Evolutionary conservation across 2,113 vertebrate species (phyloP), one percentile per base, ranked within the genome.

Genomic region (Bufo bufo): DNA sequence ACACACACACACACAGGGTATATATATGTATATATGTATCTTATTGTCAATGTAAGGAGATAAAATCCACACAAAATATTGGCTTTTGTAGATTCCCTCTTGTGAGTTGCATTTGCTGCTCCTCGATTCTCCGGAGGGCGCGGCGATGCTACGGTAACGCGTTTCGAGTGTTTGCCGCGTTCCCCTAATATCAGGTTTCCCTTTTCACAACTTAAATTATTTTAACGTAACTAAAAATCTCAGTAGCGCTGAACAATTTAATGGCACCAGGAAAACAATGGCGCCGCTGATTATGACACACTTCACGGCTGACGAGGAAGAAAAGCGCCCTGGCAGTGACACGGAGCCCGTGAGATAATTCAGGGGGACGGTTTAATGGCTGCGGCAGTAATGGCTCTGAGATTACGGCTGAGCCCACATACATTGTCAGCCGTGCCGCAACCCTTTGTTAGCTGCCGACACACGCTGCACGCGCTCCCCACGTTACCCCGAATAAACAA

Each of bases 401-500:
- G 81, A 69, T 69, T 54, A 63, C 16, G 49, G 43, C 81, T 19
- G 81, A 88, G 80, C 81, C 58, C 81, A 52, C 87, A 66, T 83
- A 54, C 77, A 88, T 88, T 84, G 87, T 66, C 56, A n/a, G 72
- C 81, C 23, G 69, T 8, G 3, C 45, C 72, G 50, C 43, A 54
- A 54, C n/a, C 81, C 74, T 88, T 88, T 88, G 87, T 88, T 88
- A 45, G 63, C 54, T 77, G 82, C 86, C 79, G 80, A 66, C 66
- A 19, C 23, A 20, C 50, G 23, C 87, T 58, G 49, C 87, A 49
- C 65, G 87, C 81, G 47, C 58, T 56, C 13, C 50, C 12, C 16
- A 23, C 83, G 84, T 88, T 84, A 77, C 81, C 58, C 81, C 2
- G 72, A 74, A 84, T 88, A 84, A 88, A 88, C 87, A 88, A 88